These are phyloP conservation scores for Ursus arctos DNA, from an alignment of 2,113 vertebrate species.

Conservation along the genomic window DNA sequence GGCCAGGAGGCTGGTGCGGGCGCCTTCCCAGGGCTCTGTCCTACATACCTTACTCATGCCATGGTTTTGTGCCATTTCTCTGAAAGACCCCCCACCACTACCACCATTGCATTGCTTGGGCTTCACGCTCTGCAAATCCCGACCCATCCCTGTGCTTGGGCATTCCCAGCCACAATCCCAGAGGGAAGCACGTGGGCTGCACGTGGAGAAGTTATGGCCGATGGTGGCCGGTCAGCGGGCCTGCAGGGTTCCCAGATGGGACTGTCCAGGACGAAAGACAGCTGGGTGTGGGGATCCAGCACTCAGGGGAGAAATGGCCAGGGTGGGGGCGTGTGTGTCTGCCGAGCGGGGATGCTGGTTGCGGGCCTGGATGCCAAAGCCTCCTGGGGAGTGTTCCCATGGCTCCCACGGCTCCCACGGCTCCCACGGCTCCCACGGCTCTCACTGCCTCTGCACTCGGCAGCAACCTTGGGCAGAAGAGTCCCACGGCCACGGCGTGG, in stretches of 20 bases:
- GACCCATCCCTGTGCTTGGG: too few relatives aligned
- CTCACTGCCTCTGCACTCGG: neutral
- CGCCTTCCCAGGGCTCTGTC: too few relatives aligned
- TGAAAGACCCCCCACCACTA: neutral
- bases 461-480: neutral
- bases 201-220: neutral
- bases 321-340: neutral
- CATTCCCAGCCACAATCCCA: too few relatives aligned
- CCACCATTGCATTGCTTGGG: neutral
- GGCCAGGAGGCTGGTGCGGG: neutral
- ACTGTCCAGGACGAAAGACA: neutral
- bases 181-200: neutral
- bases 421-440: too few relatives aligned
- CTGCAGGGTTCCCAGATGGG: neutral
- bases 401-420: too few relatives aligned
- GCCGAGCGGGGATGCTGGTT: neutral
- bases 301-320: neutral
- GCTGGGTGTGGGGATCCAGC: neutral
- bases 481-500: neutral
- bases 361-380: neutral
- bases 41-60: neutral
- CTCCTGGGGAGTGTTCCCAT: rapidly evolving
- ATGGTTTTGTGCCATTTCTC: neutral
- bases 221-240: rapidly evolving
- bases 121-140: neutral